Evolutionary conservation across 2,113 vertebrate species (phyloP), one percentile per base, ranked within the genome.

Genomic region (Heliornis fulica): DNA sequence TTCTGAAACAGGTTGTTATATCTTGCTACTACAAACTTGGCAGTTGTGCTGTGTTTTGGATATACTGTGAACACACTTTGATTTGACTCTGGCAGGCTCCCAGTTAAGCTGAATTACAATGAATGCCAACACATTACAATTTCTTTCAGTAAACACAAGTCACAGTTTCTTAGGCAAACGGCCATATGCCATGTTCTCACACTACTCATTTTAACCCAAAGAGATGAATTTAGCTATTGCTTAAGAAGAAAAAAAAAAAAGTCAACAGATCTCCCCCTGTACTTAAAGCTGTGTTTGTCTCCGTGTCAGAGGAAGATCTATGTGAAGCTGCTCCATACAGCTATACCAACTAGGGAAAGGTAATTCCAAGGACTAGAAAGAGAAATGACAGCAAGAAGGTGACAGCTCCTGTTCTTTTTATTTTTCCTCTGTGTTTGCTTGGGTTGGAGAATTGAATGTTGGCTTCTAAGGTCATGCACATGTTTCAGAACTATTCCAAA

Each of bases 81-180:
- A 93, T 93, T 86, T 54, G 68, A 63, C 40, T 66, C 94, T 97
- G 96, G 94, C 95, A 97, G 82, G 75, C 87, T 96, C 90, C 85
- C 96, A 96, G 92, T 90, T 85, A 80, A 95, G 91, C 93, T 90
- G 93, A 96, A 85, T 87, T 87, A 85, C 87, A 74, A 53, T 11
- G 69, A 94, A 76, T 82, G 91, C 91, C 94, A 94, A 82, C 96
- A 97, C 74, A 82, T 92, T 83, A 80, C 59, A 50, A 34, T 85
- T 72, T 79, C 65, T 95, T 60, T 83, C 91, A 80, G 89, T 77
- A 95, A 96, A 96, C 80, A 95, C 13, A 43, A 94, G 87, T 40
- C 84, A 53, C 63, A 66, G 69, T 17, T 91, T 91, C 87, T 87
- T 45, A 72, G 94, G 95, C 87, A 93, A 90, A 79, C 5, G 4